Base-by-base conservation (phyloP, 2,797 vertebrate genomes). In the Argyrosomus regius region DNA sequence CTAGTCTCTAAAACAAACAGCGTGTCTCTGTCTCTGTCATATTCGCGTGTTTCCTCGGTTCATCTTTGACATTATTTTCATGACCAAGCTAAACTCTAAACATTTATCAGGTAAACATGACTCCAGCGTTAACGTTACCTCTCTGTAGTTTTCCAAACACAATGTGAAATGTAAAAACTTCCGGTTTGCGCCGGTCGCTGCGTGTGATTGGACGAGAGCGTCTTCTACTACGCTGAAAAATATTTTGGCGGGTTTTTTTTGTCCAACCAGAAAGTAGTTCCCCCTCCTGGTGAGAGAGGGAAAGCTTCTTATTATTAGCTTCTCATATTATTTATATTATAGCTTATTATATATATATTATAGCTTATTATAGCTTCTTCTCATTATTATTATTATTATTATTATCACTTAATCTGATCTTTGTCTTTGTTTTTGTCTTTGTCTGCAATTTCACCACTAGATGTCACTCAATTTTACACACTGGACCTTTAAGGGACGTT, bases 161-260 rank as follows among this genome's bases (percentile, higher is more conserved):
- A 7, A 1, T 13, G 8, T n/a, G n/a, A 28, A 5, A 24, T 0
- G 6, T 16, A 18, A 50, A 6, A 0, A 4, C 1, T 89, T 86
- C 84, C 73, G 77, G 57, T 17, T 58, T 2, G 22, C 8, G 22
- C 4, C 26, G 16, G 58, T 1, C 24, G 7, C 5, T 24, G 48
- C 13, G 0, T 81, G 3, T 91, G 84, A 91, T 93, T 92, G 89
- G 82, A 64, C 26, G 6, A 74, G 22, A 6, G 0, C 0, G 4
- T 87, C 87, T 78, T 92, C 91, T 91, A 92, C 90, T 82, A 60
- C 59, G 50, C 12, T 60, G 1, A 3, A 45, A 53, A 2, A 6
- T 5, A 1, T 77, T 86, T 90, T 86, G 72, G 83, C 88, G 87
- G 67, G 1, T 26, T 6, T 72, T 77, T 60, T 52, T 20, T 50